phyloP scores from a whole-genome alignment of 2,113 vertebrate species.

The cattle (Bos taurus) region ARS-UCD2.0 NC_037329.1:94841001-94841500 shows the following conservation, averaged over 20 bases:
- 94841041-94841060: too few relatives aligned
- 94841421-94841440: neutral
- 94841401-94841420: neutral
- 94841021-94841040: too few relatives aligned
- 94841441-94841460: neutral
- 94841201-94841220: neutral
- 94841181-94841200: neutral
- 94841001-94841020: too few relatives aligned
- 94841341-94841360: neutral
- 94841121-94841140: too few relatives aligned
- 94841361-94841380: neutral
- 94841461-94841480: neutral
- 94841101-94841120: fast-evolving
- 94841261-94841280: neutral
- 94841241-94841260: neutral
- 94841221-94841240: neutral
- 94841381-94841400: neutral
- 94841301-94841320: neutral
- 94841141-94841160: too few relatives aligned
- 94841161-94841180: neutral
- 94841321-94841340: neutral
- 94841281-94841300: neutral
- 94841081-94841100: too few relatives aligned
- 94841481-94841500: neutral
- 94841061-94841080: too few relatives aligned